Evolutionary conservation across 2,888 invertebrate genomes (phyloP).

Genomic region (Drosophila prostipennis): DNA sequence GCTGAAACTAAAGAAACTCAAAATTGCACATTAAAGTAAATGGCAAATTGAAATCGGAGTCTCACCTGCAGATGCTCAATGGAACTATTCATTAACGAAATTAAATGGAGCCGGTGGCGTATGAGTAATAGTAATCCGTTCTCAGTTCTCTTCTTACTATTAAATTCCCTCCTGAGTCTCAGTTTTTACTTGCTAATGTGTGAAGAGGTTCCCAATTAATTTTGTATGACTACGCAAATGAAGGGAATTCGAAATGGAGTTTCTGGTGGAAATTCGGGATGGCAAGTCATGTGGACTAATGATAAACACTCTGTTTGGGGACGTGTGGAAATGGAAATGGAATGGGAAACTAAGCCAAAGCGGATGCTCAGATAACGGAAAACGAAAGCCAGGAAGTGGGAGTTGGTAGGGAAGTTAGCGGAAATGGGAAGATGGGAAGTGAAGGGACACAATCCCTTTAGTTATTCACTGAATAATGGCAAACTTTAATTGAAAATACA

Average conservation of each 20-base stretch:
- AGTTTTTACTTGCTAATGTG: slow-evolving; percentile 29
- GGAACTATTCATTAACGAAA: slow-evolving; percentile 12
- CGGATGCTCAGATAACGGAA: slow-evolving; percentile 39
- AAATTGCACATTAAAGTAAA: not conserved
- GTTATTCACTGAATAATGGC: slow-evolving; percentile 4
- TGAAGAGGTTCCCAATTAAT: slow-evolving; percentile 31
- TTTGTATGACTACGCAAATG: slow-evolving; percentile 44
- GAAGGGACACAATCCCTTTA: not conserved
- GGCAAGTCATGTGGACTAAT: slow-evolving; percentile 51
- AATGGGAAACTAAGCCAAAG: slow-evolving; percentile 26
- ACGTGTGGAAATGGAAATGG: slow-evolving; percentile 8
- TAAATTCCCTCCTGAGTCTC: not conserved
- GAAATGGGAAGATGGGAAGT: not conserved
- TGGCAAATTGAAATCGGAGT: not conserved
- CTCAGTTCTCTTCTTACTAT: not conserved
- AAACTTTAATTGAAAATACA: slow-evolving; percentile 26
- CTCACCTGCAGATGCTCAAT: not conserved
- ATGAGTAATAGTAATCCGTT: slow-evolving; percentile 31
- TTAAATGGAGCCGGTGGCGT: slow-evolving; percentile 18
- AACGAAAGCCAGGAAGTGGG: slow-evolving; percentile 16
- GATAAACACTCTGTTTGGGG: slow-evolving; percentile 40
- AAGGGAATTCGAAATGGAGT: slow-evolving; percentile 6
- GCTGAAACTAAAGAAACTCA: too few species aligned
- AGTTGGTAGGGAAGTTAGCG: not conserved
- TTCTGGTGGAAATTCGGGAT: slow-evolving; percentile 7